These are phyloP conservation scores for Zoanthus solanderi DNA, from an alignment of 92 coral and sea anemone species.

Conservation along the genomic window DNA sequence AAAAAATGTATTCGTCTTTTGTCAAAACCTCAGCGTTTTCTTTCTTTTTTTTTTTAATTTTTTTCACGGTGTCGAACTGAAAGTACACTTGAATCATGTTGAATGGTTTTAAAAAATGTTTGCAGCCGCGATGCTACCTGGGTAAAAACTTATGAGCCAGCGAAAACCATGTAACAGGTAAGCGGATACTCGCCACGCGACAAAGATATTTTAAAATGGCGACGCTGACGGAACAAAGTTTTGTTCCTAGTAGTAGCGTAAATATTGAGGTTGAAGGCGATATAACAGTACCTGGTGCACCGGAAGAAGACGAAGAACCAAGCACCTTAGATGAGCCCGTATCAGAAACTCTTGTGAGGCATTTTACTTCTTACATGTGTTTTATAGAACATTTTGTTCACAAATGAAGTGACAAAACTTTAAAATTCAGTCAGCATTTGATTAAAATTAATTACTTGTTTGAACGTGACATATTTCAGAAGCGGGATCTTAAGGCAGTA, in stretches of 20 bases:
- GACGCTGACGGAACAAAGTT: slow-evolving; percentile 74
- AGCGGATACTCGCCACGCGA: slow-evolving; percentile 60
- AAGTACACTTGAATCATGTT: no score
- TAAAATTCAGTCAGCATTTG: slow-evolving; percentile 5
- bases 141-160: slow-evolving; percentile 23
- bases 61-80: no score
- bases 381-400: background rate
- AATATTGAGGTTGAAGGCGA: slow-evolving; percentile 98
- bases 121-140: background rate
- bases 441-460: slow-evolving; percentile 5
- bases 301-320: slow-evolving; percentile 94
- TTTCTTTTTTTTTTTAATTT: no score
- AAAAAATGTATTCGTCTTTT: no score
- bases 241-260: slow-evolving; percentile 79
- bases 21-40: no score
- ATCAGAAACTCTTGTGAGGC: slow-evolving; percentile 85
- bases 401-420: background rate
- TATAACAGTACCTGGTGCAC: slow-evolving; percentile 99
- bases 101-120: no score
- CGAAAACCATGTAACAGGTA: slow-evolving; percentile 5
- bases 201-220: slow-evolving; percentile 86
- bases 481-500: slow-evolving; percentile 92
- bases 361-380: background rate
- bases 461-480: slow-evolving; percentile 58
- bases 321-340: slow-evolving; percentile 98